phyloP scores from a whole-genome alignment of 2,113 vertebrate species.

The Anguilla rostrata region DNA sequence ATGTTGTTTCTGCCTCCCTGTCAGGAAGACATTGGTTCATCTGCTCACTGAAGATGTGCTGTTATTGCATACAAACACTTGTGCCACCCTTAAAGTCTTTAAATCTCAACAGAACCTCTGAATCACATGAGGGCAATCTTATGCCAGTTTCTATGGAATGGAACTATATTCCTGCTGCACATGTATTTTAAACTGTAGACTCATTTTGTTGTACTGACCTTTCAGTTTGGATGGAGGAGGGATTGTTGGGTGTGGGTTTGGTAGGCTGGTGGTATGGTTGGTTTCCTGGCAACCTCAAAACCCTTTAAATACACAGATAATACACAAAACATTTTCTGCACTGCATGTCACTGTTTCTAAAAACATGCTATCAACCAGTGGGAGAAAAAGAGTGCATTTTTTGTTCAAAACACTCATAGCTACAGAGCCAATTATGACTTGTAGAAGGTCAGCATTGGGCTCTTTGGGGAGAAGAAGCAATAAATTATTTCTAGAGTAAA shows the following conservation, averaged over 20 bases:
- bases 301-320: background rate
- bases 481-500: slow-evolving; percentile 82
- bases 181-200: background rate
- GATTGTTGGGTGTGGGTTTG: background rate
- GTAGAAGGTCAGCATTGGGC: slow-evolving; percentile 72
- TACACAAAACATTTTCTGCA: background rate
- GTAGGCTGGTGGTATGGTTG: background rate
- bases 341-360: background rate
- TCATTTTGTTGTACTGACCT: background rate
- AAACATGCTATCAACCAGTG: background rate
- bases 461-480: slow-evolving; percentile 67
- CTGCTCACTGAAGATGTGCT: background rate
- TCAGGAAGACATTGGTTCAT: no score
- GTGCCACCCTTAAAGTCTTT: background rate
- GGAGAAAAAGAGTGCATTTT: background rate
- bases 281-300: background rate
- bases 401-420: slow-evolving; percentile 13
- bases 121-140: background rate
- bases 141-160: background rate
- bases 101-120: background rate
- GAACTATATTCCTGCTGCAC: background rate
- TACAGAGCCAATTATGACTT: slow-evolving; percentile 66
- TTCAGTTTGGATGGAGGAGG: background rate
- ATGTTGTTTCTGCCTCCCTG: no score
- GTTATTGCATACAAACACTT: background rate